These are phyloP conservation scores for Aphidius ervi DNA, from an alignment of 1,140 invertebrate species.

Conservation along the genomic window DNA sequence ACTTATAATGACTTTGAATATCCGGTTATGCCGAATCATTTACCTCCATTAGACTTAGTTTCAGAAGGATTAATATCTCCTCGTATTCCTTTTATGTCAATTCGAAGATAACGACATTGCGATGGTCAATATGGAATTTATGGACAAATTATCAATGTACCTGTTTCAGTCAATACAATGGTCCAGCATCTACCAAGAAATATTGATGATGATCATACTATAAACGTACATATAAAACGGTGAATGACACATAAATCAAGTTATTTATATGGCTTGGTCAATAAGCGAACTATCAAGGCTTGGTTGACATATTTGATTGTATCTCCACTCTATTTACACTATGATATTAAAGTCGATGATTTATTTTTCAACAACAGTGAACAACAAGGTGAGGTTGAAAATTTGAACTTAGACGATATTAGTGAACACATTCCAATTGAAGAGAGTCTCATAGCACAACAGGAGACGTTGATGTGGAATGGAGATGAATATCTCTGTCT, in stretches of 20 bases:
- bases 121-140: conserved; percentile 37
- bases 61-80: conserved; percentile 41
- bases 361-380: too few relatives aligned
- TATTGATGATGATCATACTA: conserved; percentile 37
- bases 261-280: conserved; percentile 19
- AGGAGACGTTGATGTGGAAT: too few relatives aligned
- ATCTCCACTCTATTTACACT: conserved; percentile 25
- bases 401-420: too few relatives aligned
- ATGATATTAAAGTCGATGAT: conserved; percentile 20
- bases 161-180: conserved; percentile 38
- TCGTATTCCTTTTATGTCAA: conserved; percentile 45
- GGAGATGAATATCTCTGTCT: too few relatives aligned
- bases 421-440: too few relatives aligned
- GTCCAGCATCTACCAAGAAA: conserved; percentile 39
- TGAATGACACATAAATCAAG: conserved; percentile 32
- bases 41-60: conserved; percentile 35
- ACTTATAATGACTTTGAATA: conserved; percentile 29
- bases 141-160: conserved; percentile 43
- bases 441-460: too few relatives aligned
- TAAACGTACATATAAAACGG: conserved; percentile 34
- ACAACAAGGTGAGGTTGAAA: too few relatives aligned
- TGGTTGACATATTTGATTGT: conserved; percentile 25
- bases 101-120: conserved; percentile 37
- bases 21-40: conserved; percentile 19
- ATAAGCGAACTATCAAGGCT: conserved; percentile 22